Conservation (phyloP, 2,113 vertebrate genomes). For the Microcebus lehilahytsara region DNA sequence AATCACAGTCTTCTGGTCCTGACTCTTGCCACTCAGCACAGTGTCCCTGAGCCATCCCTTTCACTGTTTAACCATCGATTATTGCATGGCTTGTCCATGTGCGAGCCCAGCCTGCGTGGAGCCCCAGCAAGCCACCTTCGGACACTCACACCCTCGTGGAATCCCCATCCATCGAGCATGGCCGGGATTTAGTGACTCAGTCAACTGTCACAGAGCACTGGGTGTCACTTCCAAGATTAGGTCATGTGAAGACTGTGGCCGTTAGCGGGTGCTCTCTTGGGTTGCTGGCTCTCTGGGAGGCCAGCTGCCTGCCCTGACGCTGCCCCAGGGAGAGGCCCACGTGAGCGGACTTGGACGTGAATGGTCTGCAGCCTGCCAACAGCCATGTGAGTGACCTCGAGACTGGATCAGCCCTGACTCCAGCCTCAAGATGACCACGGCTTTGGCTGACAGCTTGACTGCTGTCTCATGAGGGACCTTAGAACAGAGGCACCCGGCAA, state of each 20-base stretch:
- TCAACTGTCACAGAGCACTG: not conserved
- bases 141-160: not conserved
- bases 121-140: too few relatives aligned
- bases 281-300: too few relatives aligned
- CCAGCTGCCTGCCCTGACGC: not conserved
- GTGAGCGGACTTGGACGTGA: not conserved
- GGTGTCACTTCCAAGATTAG: accelerated
- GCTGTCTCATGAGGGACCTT: not conserved
- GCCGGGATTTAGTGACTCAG: not conserved
- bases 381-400: not conserved
- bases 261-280: not conserved
- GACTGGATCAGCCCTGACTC: not conserved
- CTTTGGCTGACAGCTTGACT: not conserved
- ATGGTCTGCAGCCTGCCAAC: not conserved
- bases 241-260: too few relatives aligned
- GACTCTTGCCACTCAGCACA: not conserved
- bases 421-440: not conserved
- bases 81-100: too few relatives aligned
- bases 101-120: not conserved
- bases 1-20: not conserved
- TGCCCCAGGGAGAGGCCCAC: not conserved
- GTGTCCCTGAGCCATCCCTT: not conserved
- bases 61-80: accelerated
- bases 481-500: not conserved
- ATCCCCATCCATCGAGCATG: too few relatives aligned